Percentiles rank a stretch among this genome's conserved stretches.
These are phyloP conservation scores for Thysanoteuthis rhombus DNA, from an alignment of 2,888 invertebrate species.

Conservation along the genomic window DNA sequence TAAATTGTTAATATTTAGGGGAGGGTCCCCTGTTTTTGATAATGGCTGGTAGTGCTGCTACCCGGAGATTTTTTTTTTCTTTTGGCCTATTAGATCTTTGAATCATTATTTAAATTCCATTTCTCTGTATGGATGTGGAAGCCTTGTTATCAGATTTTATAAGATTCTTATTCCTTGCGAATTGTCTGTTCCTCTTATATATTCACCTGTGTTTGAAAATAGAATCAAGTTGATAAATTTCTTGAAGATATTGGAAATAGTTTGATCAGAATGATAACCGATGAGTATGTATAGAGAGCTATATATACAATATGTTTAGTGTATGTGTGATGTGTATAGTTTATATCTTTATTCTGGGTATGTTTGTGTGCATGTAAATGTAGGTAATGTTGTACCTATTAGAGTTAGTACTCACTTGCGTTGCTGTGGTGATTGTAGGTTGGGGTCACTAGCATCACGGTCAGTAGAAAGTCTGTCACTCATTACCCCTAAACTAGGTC, in stretches of 20 bases:
- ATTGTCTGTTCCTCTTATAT: no score
- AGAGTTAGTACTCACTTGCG: neutral
- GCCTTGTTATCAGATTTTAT: no score
- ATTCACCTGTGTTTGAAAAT: neutral
- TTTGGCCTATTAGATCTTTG: no score
- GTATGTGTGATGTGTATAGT: neutral
- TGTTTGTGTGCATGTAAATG: neutral
- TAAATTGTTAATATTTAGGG: no score
- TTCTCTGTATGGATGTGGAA: neutral
- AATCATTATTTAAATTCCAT: neutral
- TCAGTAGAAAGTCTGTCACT: conserved; percentile 12
- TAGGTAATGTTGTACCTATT: neutral
- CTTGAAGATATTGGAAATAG: neutral
- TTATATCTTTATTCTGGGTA: neutral
- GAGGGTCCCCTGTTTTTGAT: no score
- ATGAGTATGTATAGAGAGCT: neutral
- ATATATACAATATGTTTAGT: neutral
- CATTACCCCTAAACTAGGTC: neutral
- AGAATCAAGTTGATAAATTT: neutral
- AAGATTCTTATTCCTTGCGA: no score
- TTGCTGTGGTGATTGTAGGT: neutral
- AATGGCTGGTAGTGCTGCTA: no score
- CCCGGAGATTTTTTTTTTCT: no score
- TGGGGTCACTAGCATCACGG: conserved; percentile 12
- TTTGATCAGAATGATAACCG: neutral